phyloP scores from a whole-genome alignment of 2,797 vertebrate species.

The Characodon lateralis region DNA sequence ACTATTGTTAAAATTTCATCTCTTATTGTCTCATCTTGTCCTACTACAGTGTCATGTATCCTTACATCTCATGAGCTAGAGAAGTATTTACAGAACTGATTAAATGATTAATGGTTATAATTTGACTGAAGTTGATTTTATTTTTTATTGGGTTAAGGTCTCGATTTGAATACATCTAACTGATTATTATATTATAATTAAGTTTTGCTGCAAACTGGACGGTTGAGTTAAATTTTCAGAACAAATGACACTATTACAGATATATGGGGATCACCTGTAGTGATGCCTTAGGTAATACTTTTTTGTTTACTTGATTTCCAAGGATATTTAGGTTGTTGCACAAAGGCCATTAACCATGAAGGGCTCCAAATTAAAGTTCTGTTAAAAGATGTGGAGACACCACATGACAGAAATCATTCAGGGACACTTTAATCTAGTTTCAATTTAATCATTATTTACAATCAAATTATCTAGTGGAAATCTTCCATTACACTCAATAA shows the following conservation, averaged over 20 bases:
- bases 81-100: not conserved
- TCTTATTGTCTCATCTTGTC: not conserved
- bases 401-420: slow-evolving; percentile 21
- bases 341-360: not conserved
- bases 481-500: slow-evolving; percentile 30
- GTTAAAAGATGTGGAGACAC: slow-evolving; percentile 12
- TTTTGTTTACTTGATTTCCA: not conserved
- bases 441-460: slow-evolving; percentile 25
- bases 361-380: slow-evolving; percentile 23
- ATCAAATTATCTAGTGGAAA: slow-evolving; percentile 37
- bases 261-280: not conserved
- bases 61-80: not conserved
- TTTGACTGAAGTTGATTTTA: not conserved
- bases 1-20: not conserved
- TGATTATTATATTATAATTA: not conserved
- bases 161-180: not conserved
- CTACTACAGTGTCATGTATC: not conserved
- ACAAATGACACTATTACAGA: not conserved
- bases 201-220: not conserved
- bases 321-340: not conserved
- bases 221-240: not conserved
- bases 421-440: slow-evolving; percentile 18
- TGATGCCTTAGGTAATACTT: too few species aligned
- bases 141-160: not conserved
- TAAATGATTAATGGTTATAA: not conserved